A percentile compares a stretch with the other conserved stretches of the same genome.
phyloP scores from a whole-genome alignment of 2,113 vertebrate species.

The Gracilinanus agilis region DNA sequence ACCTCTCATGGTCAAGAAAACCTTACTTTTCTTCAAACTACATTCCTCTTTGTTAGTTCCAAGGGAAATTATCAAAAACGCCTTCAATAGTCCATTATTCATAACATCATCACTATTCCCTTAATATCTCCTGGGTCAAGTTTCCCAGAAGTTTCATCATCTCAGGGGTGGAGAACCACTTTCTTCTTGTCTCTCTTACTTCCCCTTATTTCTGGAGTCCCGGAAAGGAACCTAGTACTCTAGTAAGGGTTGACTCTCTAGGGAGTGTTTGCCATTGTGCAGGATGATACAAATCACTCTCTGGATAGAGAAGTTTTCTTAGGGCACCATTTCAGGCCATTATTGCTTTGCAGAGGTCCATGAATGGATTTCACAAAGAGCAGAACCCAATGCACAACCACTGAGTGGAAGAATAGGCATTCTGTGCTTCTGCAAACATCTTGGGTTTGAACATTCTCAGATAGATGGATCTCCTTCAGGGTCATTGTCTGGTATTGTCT shows the following conservation, averaged over 20 bases:
- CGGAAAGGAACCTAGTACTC: not conserved
- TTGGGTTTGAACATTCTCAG: not conserved
- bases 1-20: not conserved
- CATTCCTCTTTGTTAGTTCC: not conserved
- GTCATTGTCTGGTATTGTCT: not conserved
- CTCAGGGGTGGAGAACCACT: not conserved
- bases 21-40: not conserved
- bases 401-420: not conserved
- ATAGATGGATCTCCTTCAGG: not conserved
- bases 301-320: not conserved
- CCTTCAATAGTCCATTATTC: not conserved
- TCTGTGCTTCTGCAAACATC: not conserved
- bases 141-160: not conserved
- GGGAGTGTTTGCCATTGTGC: not conserved
- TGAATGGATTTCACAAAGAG: not conserved
- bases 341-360: not conserved
- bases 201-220: not conserved
- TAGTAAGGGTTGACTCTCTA: not conserved
- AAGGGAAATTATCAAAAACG: not conserved
- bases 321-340: not conserved
- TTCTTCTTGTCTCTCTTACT: not conserved
- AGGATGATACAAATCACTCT: not conserved
- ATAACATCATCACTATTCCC: not conserved
- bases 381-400: not conserved
- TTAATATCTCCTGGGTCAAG: not conserved